Conservation (phyloP, 2,797 vertebrate genomes). For the Intellagama lesueurii region DNA sequence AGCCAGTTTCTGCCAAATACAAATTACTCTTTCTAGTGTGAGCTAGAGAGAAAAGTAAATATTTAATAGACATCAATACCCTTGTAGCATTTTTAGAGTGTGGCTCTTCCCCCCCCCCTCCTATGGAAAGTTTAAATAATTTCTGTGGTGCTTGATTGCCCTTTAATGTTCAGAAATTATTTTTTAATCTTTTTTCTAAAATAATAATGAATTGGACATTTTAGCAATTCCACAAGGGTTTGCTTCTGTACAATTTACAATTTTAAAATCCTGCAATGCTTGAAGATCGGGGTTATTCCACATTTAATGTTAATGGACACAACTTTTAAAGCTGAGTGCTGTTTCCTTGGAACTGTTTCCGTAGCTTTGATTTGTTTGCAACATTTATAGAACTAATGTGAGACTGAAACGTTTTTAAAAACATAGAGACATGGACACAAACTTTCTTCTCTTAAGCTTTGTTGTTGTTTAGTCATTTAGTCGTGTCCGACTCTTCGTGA, state of each 20-base stretch:
- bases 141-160: conserved; percentile 79
- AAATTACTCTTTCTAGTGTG: conserved; percentile 85
- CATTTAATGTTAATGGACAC: conserved; percentile 55
- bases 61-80: conserved; percentile 88
- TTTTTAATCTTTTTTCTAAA: conserved; percentile 80
- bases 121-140: conserved; percentile 81
- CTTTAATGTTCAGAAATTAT: conserved; percentile 81
- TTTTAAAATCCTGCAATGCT: conserved; percentile 66
- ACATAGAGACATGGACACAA: not conserved
- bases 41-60: conserved; percentile 86
- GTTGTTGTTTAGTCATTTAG: too few species aligned
- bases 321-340: conserved; percentile 51
- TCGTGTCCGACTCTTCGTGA: too few species aligned
- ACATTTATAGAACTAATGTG: conserved; percentile 37
- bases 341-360: conserved; percentile 37
- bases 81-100: conserved; percentile 77
- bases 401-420: conserved; percentile 2
- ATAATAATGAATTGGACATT: conserved; percentile 78
- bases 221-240: conserved; percentile 64
- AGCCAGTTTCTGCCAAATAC: conserved; percentile 84
- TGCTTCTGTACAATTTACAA: conserved; percentile 73
- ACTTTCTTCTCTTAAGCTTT: not conserved
- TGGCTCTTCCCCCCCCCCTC: conserved; percentile 58
- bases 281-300: conserved; percentile 55
- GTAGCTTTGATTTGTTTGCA: conserved; percentile 43